Base-by-base conservation (phyloP, 2,797 vertebrate genomes). In the Pipistrellus pygmaeus region DNA sequence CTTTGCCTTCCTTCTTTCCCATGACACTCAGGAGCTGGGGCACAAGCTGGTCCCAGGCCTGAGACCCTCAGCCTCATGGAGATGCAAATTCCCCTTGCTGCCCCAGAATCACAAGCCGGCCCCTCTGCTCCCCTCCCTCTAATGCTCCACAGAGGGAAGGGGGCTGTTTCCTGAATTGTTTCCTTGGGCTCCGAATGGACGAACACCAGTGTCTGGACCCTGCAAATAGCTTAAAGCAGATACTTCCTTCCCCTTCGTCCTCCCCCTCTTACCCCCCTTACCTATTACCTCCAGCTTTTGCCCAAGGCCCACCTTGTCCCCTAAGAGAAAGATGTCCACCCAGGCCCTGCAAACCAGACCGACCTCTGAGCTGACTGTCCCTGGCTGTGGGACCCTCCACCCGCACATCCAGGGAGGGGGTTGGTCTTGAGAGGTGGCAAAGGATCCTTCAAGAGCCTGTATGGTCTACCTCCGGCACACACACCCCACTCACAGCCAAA, bases 21-120 rank as follows among this genome's bases (percentile, higher is more conserved):
- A 35, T 0, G 18, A 55, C 18, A 46, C 32, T 25, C 38, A 0
- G 17, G 48, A 3, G 14, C 48, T 21, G 21, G 32, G 51, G 48
- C 30, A 76, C 6, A 11, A 17, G 60, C 32, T 25, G 4, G 35
- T 32, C 25, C 51, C 20, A 1, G 44, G 82, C 85, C 57, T 0
- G 7, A 3, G 53, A 20, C 44, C 5, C 46, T 3, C 32, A 27
- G 25, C 10, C 44, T 27, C 0, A 0, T 6, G 14, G 8, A 71
- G 30, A 57, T 11, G 8, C 41, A 5, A 3, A 30, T 1, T 2
- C 11, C 23, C 18, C 23, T 30, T 1, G 0, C n/a, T 11, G 21
- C 21, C 35, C 69, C 14, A 5, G 8, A 5, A 4, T 35, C 6
- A 0, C 38, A 4, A 23, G 69, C 14, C 27, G 9, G 25, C 6